These are phyloP conservation scores for Stichodactyla helianthus DNA, from an alignment of 64 coral and sea anemone species.

Conservation along the genomic window DNA sequence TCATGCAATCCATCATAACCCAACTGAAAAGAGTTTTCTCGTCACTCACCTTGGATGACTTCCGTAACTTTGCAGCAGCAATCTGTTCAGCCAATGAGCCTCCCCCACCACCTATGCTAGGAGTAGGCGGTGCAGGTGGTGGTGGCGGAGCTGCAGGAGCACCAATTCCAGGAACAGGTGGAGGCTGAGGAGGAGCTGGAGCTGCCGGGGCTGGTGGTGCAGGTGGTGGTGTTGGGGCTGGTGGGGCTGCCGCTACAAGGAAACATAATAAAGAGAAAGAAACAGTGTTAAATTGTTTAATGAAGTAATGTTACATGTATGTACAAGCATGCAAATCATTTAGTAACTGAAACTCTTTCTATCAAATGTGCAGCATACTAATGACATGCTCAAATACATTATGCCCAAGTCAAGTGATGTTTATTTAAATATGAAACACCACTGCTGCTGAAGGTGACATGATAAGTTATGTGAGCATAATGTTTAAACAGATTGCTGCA, in stretches of 20 bases:
- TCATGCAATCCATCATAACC: neutral
- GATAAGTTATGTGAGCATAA: too few relatives aligned
- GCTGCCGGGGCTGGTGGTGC: constrained; percentile 66
- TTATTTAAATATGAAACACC: too few relatives aligned
- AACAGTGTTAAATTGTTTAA: too few relatives aligned
- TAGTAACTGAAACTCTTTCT: too few relatives aligned
- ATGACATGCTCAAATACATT: too few relatives aligned
- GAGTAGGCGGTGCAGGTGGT: constrained; percentile 57
- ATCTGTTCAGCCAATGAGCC: constrained; percentile 90
- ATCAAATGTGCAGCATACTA: too few relatives aligned
- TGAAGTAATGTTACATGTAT: too few relatives aligned
- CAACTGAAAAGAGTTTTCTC: neutral
- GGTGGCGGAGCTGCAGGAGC: constrained; percentile 73
- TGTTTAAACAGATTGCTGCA: too few relatives aligned
- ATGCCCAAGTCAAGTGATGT: too few relatives aligned
- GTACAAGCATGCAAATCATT: too few relatives aligned
- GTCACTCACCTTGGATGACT: constrained; percentile 66
- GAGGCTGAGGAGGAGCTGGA: constrained; percentile 70
- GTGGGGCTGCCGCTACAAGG: constrained; percentile 24
- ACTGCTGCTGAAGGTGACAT: too few relatives aligned
- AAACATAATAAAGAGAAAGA: neutral
- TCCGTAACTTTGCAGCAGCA: constrained; percentile 93
- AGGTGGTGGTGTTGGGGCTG: constrained; percentile 40
- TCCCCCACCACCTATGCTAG: constrained; percentile 52
- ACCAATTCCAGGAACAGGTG: constrained; percentile 38